Conservation (phyloP, 2,888 invertebrate species). For the Cheilosia impressa region DNA sequence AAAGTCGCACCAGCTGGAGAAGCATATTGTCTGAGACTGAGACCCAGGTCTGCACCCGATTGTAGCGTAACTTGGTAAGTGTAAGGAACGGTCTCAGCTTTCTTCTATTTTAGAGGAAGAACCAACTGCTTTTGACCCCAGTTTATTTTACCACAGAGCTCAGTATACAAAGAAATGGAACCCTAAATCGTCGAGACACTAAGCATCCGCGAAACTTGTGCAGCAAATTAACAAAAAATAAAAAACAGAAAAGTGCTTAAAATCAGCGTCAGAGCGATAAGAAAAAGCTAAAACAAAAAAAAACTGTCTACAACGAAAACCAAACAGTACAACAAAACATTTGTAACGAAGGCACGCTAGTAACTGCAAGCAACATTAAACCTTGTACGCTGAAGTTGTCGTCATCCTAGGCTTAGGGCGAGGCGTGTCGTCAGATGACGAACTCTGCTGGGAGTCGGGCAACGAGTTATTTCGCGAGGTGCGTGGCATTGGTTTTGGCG, state of each 20-base stretch:
- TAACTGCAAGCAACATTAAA: constrained; percentile 80
- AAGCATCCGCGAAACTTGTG: too few species aligned
- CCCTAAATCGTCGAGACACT: too few species aligned
- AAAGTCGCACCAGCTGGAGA: too few species aligned
- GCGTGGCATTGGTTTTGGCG: constrained; percentile 92
- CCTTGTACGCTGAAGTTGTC: constrained; percentile 91
- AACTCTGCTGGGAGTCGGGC: constrained; percentile 86
- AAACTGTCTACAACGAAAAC: constrained; percentile 48
- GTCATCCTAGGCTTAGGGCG: constrained; percentile 89
- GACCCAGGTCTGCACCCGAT: too few species aligned
- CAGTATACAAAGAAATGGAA: too few species aligned
- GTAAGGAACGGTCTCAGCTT: too few species aligned
- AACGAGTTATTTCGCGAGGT: constrained; percentile 89
- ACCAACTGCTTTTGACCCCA: too few species aligned
- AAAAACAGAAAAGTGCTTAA: not conserved
- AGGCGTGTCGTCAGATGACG: constrained; percentile 83
- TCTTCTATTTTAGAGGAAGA: too few species aligned
- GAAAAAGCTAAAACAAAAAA: constrained; percentile 3
- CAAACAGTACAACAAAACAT: constrained; percentile 60
- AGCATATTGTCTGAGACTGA: too few species aligned
- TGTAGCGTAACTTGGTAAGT: too few species aligned
- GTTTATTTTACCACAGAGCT: too few species aligned
- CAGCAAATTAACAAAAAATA: too few species aligned
- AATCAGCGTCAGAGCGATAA: not conserved
- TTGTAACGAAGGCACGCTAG: constrained; percentile 54